Base-by-base conservation (phyloP, 2,113 vertebrate genomes). In the Phoxinus phoxinus region DNA sequence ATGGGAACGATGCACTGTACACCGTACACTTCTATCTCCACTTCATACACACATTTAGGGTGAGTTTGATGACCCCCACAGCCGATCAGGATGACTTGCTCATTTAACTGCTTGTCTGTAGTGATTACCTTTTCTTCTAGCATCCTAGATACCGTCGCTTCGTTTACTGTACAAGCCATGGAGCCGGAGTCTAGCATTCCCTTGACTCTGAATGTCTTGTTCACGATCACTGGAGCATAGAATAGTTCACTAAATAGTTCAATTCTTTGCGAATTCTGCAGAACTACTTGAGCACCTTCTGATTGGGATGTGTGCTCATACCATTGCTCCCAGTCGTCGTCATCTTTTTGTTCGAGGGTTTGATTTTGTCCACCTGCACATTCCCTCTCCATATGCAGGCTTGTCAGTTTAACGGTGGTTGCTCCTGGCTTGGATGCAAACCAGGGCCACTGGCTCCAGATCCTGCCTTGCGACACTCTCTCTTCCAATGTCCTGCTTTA, bases 21-120 rank as follows among this genome's bases (percentile, higher is more conserved):
- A 86, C 86, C 37, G 23, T 74, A 73, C 76, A 85, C 41, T 65
- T 75, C 13, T 44, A 67, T 61, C 35, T 80, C 56, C 53, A 61
- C 53, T 21, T 81, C 78, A 65, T 63, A 81, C 35, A 85, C 63
- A 23, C 86, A 80, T 3, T 91, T 89, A 0, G 84, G 78, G 8
- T 61, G 56, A 0, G 67, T 87, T 4, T 89, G 72, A 46, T 61
- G 71, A 8, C 87, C 87, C 2, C 89, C 83, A 84, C 87, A 89
- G 1, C 89, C 84, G 2, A 87, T 48, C 1, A 90, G 67, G 6
- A 86, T 25, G 5, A 87, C 32, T 3, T 32, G 63, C 23, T 83
- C 30, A 32, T 6, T 37, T 19, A 77, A 7, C 30, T 86, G 44
- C 44, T 81, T 25, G 10, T 84, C 81, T 37, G 59, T 4, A 25